Conservation (phyloP, 1,140 invertebrate species). For the Agrilus planipennis region DNA sequence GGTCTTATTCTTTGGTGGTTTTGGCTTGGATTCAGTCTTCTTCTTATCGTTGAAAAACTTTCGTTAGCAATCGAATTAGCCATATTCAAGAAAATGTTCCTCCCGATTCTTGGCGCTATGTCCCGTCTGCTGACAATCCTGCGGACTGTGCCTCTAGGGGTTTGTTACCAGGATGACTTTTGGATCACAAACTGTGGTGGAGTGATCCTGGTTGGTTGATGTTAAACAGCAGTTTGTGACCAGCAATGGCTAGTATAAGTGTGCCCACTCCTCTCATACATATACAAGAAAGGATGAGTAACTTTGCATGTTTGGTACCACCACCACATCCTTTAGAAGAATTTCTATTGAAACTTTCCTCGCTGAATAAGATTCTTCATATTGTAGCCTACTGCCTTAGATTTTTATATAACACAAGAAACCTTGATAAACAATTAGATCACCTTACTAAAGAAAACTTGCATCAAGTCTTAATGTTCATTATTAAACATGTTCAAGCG, state of each 20-base stretch:
- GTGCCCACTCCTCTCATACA: neutral
- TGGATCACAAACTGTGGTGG: neutral
- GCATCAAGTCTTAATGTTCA: neutral
- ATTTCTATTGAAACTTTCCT: neutral
- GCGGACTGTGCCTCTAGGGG: conserved; percentile 5
- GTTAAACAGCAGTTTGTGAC: neutral
- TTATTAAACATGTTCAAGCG: neutral
- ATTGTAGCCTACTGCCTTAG: neutral
- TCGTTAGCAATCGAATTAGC: neutral
- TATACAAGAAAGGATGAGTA: no score
- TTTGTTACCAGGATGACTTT: neutral
- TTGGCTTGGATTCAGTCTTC: neutral
- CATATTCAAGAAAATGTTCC: neutral
- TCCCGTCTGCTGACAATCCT: conserved; percentile 5
- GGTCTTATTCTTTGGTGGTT: neutral
- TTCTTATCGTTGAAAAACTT: neutral
- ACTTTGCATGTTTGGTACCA: no score
- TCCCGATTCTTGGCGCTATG: conserved; percentile 3
- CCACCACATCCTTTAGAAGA: neutral
- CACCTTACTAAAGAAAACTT: neutral
- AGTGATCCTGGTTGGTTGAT: neutral
- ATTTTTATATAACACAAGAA: neutral
- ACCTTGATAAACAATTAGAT: no score
- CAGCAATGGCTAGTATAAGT: neutral
- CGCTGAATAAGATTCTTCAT: neutral